Evolutionary conservation across 2,888 invertebrate genomes (phyloP), one percentile per base, ranked within the genome.

Genomic region (Agrotis puta): DNA sequence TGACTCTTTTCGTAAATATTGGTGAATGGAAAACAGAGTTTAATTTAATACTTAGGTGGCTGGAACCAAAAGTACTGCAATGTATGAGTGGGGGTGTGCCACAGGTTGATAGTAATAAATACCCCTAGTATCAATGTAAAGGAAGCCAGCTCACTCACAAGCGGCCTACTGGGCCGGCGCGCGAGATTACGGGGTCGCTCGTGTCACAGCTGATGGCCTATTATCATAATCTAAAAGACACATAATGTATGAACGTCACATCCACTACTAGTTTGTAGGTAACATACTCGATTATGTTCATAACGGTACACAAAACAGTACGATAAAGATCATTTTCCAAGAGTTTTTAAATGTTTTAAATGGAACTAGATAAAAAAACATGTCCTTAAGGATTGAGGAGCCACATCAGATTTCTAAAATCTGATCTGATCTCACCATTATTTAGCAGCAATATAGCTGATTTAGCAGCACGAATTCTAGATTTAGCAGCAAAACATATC

Each of bases 1-100:
- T 66, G 75, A 75, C 75, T 71, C 47, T 27, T 75, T 67, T 66
- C 39, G 68, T 48, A 47, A 75, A 71, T 71, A 75, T 75, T 47
- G 45, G 14, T 47, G n/a, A 53, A 33, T 64, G 13, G 50, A 65
- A 11, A 65, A 53, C 33, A 74, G 45, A 53, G 7, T 45, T 53
- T 24, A 20, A 14, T 70, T 20, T 45, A n/a, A 64, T 45, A 74
- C 22, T 13, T 33, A 16, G 43, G 27, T 58, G n/a, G 22, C 2
- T 14, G n/a, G 33, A 43, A 13, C 2, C 11, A n/a, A 3, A 16
- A n/a, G 13, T 14, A 56, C 13, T 22, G 27, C 43, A 64, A 1
- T 63, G 63, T 14, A 33, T 18, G 18, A 11, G 4, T n/a, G 24
- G n/a, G 33, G 33, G n/a, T 39, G 16, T 39, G 11, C 13, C 13